A percentile compares a stretch with the other conserved stretches of the same genome.
Evolutionary conservation across 2,113 vertebrate species (phyloP).

Genomic region (Anoura caudifer): DNA sequence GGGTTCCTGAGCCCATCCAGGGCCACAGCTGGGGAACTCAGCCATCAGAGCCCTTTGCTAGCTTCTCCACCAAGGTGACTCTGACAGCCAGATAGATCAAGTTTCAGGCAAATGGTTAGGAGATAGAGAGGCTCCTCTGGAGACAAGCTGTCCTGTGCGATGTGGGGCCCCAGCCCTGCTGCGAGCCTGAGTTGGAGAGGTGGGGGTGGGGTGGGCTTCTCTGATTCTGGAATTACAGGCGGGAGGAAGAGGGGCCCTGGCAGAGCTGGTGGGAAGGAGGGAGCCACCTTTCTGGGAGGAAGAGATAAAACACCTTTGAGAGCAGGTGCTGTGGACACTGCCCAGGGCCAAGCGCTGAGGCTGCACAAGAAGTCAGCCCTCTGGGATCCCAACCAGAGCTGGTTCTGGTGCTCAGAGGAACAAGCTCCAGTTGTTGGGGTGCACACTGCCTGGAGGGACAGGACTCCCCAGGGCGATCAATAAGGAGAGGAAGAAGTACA

Average conservation of each 20-base stretch:
- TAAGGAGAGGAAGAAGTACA: background rate
- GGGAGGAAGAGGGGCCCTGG: background rate
- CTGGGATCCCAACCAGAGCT: background rate
- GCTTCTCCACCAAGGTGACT: constrained; percentile 64
- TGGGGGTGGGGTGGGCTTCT: constrained; percentile 24
- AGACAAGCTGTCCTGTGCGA: background rate
- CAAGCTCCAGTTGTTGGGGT: background rate
- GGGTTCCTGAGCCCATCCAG: constrained; percentile 71
- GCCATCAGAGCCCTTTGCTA: constrained; percentile 68
- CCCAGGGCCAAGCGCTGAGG: background rate
- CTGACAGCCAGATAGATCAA: constrained; percentile 75
- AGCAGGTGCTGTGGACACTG: constrained; percentile 50
- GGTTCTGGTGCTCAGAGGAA: background rate
- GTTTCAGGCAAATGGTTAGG: constrained; percentile 74
- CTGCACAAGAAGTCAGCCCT: background rate
- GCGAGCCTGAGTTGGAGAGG: background rate
- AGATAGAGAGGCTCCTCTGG: background rate
- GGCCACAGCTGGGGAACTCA: constrained; percentile 52
- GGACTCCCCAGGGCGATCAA: background rate
- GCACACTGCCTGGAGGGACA: background rate
- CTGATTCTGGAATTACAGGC: background rate
- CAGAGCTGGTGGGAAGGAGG: background rate
- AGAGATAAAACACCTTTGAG: constrained; percentile 22
- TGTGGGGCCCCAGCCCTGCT: constrained; percentile 49
- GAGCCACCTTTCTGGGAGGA: constrained; percentile 32